Evolutionary conservation across 2,888 invertebrate species (phyloP), one percentile per base, ranked within the genome.

Genomic region (Cerastis rubricosa): DNA sequence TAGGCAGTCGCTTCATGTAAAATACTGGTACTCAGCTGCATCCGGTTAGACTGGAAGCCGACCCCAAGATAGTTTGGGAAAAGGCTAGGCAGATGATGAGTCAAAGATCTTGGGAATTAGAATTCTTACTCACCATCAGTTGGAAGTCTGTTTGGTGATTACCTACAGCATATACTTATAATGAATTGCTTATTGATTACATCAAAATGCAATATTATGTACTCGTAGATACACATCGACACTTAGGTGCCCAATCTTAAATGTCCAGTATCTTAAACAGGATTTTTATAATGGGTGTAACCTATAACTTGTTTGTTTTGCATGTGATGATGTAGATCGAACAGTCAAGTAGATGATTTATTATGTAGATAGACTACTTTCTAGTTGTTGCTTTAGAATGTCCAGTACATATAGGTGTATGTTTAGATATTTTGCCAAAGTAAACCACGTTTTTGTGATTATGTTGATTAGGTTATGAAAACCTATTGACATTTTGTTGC

Each of bases 401-500:
- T 19, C 40, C 0, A 22, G 40, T 64, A 64, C 8, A 3, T 43
- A 14, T 12, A n/a, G 63, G n/a, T 22, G 35, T 63, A 43, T 43
- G 14, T 17, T 8, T 43, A 64, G 14, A 64, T 14, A n/a, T 43
- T n/a, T 43, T 6, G 5, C 1, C 8, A 47, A 57, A 57, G 14
- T 49, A 4, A 81, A 57, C 78, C 78, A 81, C 81, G 81, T 81
- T 78, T 75, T 78, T 75, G 12, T 14, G 17, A 17, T 29, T n/a
- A 35, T 35, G 17, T 57, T 35, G 35, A 54, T 40, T 45, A 81
- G 75, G 81, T 78, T 81, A 66, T 17, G 47, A 81, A 72, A 59
- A 49, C 17, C 6, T 40, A 47, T 25, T 80, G 65, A 61, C 19
- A 59, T 61, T 47, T 61, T 35, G 14, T 54, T 70, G 8, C 1